Evolutionary conservation across 35 echinoderm and acorn worm species (phyloP).

Genomic region (Apostichopus japonicus): DNA sequence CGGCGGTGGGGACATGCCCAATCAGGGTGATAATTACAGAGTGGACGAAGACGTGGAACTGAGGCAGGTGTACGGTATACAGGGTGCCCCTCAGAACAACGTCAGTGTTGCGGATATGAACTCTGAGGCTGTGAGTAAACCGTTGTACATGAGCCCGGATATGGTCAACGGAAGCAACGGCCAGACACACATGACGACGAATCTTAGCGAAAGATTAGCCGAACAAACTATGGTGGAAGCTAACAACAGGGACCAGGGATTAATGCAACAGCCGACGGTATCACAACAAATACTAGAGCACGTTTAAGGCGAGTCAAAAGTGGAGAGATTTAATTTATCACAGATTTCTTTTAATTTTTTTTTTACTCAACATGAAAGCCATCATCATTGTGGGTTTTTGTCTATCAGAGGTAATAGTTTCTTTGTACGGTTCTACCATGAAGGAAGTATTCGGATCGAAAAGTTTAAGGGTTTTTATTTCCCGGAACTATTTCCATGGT

Average conservation of each 20-base stretch:
- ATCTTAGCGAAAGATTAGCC: neutral
- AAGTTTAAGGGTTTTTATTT: too few species aligned
- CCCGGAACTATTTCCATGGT: too few species aligned
- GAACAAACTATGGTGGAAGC: neutral
- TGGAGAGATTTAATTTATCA: neutral
- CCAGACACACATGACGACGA: neutral
- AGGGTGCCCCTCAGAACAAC: neutral
- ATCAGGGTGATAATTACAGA: neutral
- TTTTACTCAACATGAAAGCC: too few species aligned
- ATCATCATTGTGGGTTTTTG: too few species aligned
- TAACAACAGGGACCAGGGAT: neutral
- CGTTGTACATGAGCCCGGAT: neutral
- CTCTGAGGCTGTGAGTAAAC: neutral
- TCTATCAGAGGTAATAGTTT: too few species aligned
- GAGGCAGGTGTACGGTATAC: conserved; percentile 10
- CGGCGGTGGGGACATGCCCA: neutral
- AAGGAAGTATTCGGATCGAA: too few species aligned
- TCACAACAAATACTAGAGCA: neutral
- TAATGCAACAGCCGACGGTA: neutral
- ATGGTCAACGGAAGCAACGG: neutral
- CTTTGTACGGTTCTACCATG: too few species aligned
- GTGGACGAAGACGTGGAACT: conserved; percentile 20
- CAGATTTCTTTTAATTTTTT: neutral
- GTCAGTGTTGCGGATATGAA: conserved; percentile 9
- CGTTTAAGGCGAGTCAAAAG: neutral